Evolutionary conservation across 2,888 invertebrate species (phyloP), one percentile per base, ranked within the genome.

Genomic region (Plemyria rubiginata): DNA sequence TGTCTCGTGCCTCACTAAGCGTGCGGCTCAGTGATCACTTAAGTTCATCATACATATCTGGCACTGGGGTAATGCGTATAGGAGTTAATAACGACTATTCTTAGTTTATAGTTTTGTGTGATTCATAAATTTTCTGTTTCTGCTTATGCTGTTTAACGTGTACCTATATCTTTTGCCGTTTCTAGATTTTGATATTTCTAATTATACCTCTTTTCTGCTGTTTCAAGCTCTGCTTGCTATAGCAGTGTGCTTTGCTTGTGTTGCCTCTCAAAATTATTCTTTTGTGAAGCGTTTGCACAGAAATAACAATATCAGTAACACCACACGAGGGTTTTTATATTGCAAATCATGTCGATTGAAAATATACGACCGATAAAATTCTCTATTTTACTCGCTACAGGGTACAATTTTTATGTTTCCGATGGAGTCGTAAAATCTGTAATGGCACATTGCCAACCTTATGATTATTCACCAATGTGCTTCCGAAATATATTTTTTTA

Each of bases 301-400:
- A 45, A 45, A 38, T 60, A 49, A 49, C 40, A 53, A 40, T 54
- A 50, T 46, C 13, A 16, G 15, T 36, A 40, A 48, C 13, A 62
- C 49, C 52, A 53, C 49, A 36, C 41, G 15, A 41, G 50, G 50
- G 50, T 60, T 43, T 62, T 49, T 53, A 38, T 48, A 40, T 53
- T 59, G 60, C 43, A 60, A 62, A 65, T 60, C 62, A 46, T 61
- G 61, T 62, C 61, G 46, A 62, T 65, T 58, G 56, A 65, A 57
- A 62, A 67, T 67, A 67, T 62, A 70, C 50, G 66, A 62, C 51
- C 64, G 51, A 68, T 71, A 70, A 70, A 68, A 59, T 63, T 54
- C 9, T 62, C 61, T 62, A 64, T 68, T 70, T 60, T 63, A 67
- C 66, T 64, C 51, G 60, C 58, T 61, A 54, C 62, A 58, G 57